Evolutionary conservation across 2,797 vertebrate species (phyloP), one percentile per base, ranked within the genome.

Genomic region (Kryptopterus vitreolus): DNA sequence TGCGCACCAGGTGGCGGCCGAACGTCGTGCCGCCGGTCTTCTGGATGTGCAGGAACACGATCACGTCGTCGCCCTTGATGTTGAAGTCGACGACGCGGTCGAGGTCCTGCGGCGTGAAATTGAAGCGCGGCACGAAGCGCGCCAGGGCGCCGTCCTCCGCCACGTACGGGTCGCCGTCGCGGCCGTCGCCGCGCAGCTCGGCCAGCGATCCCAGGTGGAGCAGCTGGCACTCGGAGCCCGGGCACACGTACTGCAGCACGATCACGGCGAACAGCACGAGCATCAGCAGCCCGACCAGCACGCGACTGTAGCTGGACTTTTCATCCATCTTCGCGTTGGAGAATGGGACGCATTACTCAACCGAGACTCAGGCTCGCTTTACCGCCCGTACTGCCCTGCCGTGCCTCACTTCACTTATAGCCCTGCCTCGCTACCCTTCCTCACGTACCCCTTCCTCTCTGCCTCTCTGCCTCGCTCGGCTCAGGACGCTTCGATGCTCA

Each of bases 1-100:
- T 98, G 83, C 96, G 94, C 82, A 99, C 97, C 89, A 98, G 91
- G 90, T 98, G 97, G 61, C 97, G 95, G 1, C 97, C 97, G 82
- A 98, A 99, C 31, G 97, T 97, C 82, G 97, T 99, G 79, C 97
- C 97, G 0, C 97, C 97, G 0, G 97, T 99, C 90, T 99, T 99
- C 80, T 98, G 97, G 86, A 98, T 99, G 92, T 98, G 97, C 81
- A 98, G 92, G 88, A 99, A 99, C 15, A 99, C 96, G 26, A 99
- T 98, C 20, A 99, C 94, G 85, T 98, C 97, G 70, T 96, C 94
- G 35, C 96, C 96, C 79, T 96, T 97, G 83, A 98, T 96, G 89
- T 98, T 95, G 87, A 99, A 98, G 88, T 94, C 95, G 22, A 92
- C 94, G 16, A 90, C 93, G n/a, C 95, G 94, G 82, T 93, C 89